Conservation (phyloP, 2,113 vertebrate genomes). For the Oreamnos americanus region DNA sequence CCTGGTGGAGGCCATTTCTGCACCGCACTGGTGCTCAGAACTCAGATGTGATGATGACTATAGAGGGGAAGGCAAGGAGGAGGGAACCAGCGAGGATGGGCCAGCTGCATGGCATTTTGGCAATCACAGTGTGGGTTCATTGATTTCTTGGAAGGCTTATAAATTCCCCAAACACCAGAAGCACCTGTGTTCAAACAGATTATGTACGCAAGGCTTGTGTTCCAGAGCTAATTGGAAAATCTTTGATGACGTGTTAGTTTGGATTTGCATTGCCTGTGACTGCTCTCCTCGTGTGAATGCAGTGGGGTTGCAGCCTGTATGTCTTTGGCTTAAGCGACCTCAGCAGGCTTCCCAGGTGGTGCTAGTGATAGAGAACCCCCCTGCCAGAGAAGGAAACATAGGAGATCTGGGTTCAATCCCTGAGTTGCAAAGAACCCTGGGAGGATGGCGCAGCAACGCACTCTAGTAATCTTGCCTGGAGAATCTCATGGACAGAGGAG, state of each 20-base stretch:
- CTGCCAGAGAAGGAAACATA: not conserved
- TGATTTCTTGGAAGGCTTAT: not conserved
- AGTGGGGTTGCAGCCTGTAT: not conserved
- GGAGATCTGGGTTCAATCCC: not conserved
- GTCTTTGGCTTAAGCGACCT: not conserved
- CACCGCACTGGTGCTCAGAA: not conserved
- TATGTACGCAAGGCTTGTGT: not conserved
- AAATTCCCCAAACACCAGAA: not conserved
- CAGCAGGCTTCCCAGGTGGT: not conserved
- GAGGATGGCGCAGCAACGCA: not conserved
- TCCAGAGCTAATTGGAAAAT: not conserved
- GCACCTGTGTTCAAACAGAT: not conserved
- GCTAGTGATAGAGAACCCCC: not conserved
- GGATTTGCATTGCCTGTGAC: not conserved
- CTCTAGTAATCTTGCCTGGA: not conserved
- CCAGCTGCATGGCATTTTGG: not conserved
- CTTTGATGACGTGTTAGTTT: not conserved
- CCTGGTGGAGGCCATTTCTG: not conserved
- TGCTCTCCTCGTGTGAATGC: not conserved
- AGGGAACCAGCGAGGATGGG: not conserved
- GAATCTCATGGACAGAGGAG: not conserved
- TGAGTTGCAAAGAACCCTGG: not conserved
- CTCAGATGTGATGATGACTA: not conserved
- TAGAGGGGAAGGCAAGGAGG: not conserved
- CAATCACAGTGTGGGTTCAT: not conserved